Evolutionary conservation across 2,797 vertebrate species (phyloP), one percentile per base, ranked within the genome.

Genomic region (Xiphophorus birchmanni): DNA sequence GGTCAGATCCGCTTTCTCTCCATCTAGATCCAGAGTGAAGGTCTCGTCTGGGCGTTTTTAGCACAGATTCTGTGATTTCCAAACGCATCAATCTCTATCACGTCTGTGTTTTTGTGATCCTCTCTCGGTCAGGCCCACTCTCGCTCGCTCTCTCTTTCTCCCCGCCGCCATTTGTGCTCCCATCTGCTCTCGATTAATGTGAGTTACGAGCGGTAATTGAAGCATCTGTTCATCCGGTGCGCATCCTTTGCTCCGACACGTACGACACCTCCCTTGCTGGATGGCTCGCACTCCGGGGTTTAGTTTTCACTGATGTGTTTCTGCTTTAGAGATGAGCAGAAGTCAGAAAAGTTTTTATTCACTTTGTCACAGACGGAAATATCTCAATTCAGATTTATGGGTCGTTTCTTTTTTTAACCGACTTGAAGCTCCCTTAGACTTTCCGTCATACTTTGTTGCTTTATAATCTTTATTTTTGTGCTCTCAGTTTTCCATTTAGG

Each of bases 151-250:
- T 78, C 79, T 48, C 83, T 76, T 15, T 48, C 47, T 18, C 5
- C 78, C 88, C 77, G 48, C 23, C 44, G 47, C 88, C 89, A 90
- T 89, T 91, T 85, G 83, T 86, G 84, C 84, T 5, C 75, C 93
- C 93, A 94, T 94, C 91, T 94, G 91, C 77, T 92, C 90, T 90
- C 88, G 75, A 93, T 94, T 94, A 94, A 91, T 94, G 92, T 88
- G 91, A 94, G 86, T 93, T 92, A 93, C 76, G 80, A 93, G 88
- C 90, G 82, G 87, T 93, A 93, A 94, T 93, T 91, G 89, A 92
- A 91, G 91, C 93, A 94, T 93, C 92, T 94, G 93, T 89, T 94
- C 89, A 80, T 91, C 82, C 84, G 75, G 84, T 74, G 88, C 17
- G 84, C 90, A 87, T 92, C 87, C 86, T 88, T 58, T 83, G 78